These are phyloP conservation scores for Spodoptera frugiperda DNA, from an alignment of 1,140 invertebrate species.

Conservation along the genomic window DNA sequence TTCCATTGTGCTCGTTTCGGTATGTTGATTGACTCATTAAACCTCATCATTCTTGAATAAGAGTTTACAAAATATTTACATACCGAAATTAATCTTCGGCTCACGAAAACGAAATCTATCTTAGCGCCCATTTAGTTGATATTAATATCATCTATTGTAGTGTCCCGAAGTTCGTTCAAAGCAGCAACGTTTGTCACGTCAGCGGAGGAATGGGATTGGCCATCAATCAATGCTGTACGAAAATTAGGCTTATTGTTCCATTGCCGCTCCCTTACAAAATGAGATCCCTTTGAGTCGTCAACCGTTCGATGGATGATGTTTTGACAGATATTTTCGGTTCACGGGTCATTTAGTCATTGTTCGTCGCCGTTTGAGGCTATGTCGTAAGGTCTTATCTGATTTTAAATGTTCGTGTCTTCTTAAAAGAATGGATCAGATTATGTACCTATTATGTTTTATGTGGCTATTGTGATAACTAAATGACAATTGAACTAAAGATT, in stretches of 20 bases:
- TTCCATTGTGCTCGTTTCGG: not conserved
- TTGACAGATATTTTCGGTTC: constrained; percentile 54
- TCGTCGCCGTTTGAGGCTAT: constrained; percentile 36
- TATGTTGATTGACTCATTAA: constrained; percentile 32
- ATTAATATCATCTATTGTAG: constrained; percentile 66
- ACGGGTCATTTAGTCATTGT: constrained; percentile 50
- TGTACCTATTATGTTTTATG: constrained; percentile 31
- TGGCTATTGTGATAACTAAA: constrained; percentile 18
- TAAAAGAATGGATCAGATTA: constrained; percentile 34
- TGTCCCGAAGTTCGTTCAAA: constrained; percentile 66
- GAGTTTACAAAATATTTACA: constrained; percentile 45
- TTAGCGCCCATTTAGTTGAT: constrained; percentile 48
- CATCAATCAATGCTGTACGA: constrained; percentile 79
- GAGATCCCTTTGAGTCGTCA: constrained; percentile 64
- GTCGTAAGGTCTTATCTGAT: constrained; percentile 41
- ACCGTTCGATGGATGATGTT: constrained; percentile 49
- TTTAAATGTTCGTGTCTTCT: constrained; percentile 22
- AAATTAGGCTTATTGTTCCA: constrained; percentile 82
- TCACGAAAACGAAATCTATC: constrained; percentile 32
- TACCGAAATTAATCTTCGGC: constrained; percentile 49
- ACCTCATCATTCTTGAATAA: constrained; percentile 27
- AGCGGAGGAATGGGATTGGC: constrained; percentile 74
- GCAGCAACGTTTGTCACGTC: constrained; percentile 71
- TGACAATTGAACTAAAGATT: constrained; percentile 20
- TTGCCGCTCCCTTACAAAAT: constrained; percentile 73